Evolutionary conservation across 2,113 vertebrate genomes (phyloP).

Genomic region (Passer montanus): DNA sequence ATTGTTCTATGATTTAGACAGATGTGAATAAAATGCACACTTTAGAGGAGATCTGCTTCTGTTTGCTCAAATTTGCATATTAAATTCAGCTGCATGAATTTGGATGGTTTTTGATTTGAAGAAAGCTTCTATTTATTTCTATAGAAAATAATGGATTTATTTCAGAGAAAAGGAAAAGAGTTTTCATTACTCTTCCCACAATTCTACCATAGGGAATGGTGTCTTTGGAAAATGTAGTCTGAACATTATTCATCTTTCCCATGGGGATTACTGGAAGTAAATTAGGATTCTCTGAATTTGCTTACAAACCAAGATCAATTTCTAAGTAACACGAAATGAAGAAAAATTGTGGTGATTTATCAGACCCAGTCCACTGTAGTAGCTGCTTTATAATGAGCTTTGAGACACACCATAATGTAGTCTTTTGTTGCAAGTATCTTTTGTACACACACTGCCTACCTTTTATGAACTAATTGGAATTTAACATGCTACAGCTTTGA

Average conservation of each 20-base stretch:
- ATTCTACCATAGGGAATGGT: background rate
- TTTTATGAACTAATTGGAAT: conserved; percentile 43
- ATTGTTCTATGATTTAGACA: background rate
- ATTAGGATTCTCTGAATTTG: conserved; percentile 11
- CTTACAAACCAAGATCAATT: conserved; percentile 37
- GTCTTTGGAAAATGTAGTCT: background rate
- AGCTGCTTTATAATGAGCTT: conserved; percentile 24
- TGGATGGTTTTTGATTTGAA: background rate
- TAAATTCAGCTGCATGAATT: background rate
- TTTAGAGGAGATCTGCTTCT: background rate
- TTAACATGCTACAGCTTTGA: background rate
- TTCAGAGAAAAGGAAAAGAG: background rate
- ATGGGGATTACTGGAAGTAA: background rate
- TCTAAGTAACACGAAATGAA: conserved; percentile 31
- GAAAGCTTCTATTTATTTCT: background rate
- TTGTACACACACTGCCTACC: background rate
- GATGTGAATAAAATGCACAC: background rate
- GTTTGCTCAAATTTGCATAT: background rate
- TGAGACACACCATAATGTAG: background rate
- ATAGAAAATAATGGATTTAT: background rate
- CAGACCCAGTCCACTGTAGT: background rate
- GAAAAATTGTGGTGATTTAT: conserved; percentile 14
- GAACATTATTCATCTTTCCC: background rate
- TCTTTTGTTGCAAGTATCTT: conserved; percentile 37
- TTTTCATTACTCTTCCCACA: conserved; percentile 1